phyloP scores from a whole-genome alignment of 1,140 invertebrate genomes.

The Apis dorsata region DNA sequence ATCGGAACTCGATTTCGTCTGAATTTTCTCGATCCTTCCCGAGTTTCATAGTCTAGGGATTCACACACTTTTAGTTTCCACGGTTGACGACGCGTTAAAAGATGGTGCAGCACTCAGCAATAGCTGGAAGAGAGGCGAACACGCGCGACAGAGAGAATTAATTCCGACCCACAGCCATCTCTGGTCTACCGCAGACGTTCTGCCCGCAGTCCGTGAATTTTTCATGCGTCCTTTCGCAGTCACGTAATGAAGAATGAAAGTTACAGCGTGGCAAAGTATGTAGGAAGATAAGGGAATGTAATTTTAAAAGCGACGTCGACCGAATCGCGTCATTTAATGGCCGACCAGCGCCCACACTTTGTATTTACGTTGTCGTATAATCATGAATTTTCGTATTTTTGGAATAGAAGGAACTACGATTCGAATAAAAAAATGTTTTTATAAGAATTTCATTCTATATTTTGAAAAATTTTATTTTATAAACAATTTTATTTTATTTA shows the following conservation, averaged over 20 bases:
- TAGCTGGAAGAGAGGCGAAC: neutral
- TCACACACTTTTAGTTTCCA: neutral
- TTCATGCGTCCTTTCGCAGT: constrained; percentile 1
- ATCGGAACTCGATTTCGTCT: no score
- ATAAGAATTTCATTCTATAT: no score
- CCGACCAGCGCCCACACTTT: neutral
- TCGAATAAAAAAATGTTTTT: no score
- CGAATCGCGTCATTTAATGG: neutral
- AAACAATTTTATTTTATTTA: no score
- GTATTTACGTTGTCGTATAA: neutral
- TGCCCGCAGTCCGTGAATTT: neutral
- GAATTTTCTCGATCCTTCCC: no score
- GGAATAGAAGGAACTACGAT: neutral
- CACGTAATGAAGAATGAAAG: constrained; percentile 8
- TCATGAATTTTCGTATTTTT: neutral
- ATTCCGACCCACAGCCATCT: neutral
- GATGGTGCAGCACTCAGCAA: neutral
- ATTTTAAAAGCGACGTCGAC: neutral
- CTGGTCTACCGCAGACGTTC: constrained; percentile 10
- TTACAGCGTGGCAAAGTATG: constrained; percentile 1
- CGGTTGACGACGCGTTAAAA: neutral
- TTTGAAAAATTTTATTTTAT: no score
- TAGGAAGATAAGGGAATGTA: constrained; percentile 2
- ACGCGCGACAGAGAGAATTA: constrained; percentile 7
- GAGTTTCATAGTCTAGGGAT: no score